Evolutionary conservation across 2,888 invertebrate genomes (phyloP), one percentile per base, ranked within the genome.

Genomic region (Stenodema calcarata): DNA sequence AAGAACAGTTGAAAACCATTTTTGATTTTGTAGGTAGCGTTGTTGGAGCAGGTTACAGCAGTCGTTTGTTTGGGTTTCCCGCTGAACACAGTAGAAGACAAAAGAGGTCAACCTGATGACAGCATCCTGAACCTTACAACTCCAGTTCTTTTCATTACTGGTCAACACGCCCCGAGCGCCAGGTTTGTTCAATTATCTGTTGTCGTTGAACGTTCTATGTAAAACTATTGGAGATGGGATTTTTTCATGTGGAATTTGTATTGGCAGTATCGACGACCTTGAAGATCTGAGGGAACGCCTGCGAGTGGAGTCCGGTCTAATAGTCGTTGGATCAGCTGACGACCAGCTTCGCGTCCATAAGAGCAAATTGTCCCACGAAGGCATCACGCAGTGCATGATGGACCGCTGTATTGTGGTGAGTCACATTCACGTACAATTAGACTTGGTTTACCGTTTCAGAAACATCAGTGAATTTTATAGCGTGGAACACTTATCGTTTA

Each of bases 51-150:
- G 79, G 94, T 96, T 11, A 93, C 94, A 28, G 95, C 95, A 80
- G 94, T 96, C 1, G 92, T 96, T 27, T 95, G 95, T 90, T 92
- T 96, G 88, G 96, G 96, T 0, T 96, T 96, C 90, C 95, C 96
- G 0, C 92, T 94, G 87, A 92, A 93, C 88, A 95, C 96, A 0
- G 93, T 94, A 0, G 94, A 94, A 89, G 96, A 96, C 3, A 92
- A 92, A 88, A 92, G 96, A 80, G 96, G 96, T 3, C 94, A 94
- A 86, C 94, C 95, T 0, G 95, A 96, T 89, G 96, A 96, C 91
- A 93, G 93, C 2, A 91, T 96, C 44, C 91, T 96, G 89, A 95
- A 95, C 89, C 92, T 95, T 75, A 94, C 94, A 89, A 94, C 94
- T 86, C 96, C 96, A 0, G 94, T 95, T 9, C 91, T 96, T 89